Evolutionary conservation across 2,797 vertebrate genomes (phyloP).

Genomic region (Halcyon chelicuti): DNA sequence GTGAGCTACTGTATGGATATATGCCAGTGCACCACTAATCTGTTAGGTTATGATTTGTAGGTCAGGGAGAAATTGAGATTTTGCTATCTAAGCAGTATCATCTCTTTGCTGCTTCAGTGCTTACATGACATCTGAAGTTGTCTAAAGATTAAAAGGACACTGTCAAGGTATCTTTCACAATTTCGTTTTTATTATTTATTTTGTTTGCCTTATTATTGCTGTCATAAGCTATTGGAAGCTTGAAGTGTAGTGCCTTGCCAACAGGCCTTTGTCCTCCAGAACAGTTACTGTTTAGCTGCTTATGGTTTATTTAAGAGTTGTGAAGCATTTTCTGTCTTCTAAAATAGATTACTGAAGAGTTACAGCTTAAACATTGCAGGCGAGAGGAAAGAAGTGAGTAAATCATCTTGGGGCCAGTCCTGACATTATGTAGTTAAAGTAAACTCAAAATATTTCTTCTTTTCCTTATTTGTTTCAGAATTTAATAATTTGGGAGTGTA

Average conservation of each 20-base stretch:
- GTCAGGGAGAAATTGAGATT: slow-evolving; percentile 50
- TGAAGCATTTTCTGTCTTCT: slow-evolving; percentile 10
- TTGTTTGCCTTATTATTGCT: slow-evolving; percentile 20
- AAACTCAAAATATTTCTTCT: neutral
- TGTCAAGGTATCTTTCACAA: slow-evolving; percentile 8
- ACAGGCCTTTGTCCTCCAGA: neutral
- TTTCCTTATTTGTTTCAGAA: neutral
- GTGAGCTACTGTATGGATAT: neutral
- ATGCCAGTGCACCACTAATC: neutral
- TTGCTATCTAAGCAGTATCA: slow-evolving; percentile 43
- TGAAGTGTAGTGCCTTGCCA: neutral
- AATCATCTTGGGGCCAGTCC: neutral
- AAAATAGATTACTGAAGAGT: slow-evolving; percentile 3
- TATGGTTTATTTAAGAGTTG: slow-evolving; percentile 24
- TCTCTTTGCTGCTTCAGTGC: slow-evolving; percentile 50
- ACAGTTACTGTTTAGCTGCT: neutral
- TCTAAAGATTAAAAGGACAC: slow-evolving; percentile 43
- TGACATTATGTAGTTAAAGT: neutral
- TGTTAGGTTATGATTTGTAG: slow-evolving; percentile 36
- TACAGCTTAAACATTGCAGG: neutral
- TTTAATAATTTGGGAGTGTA: neutral
- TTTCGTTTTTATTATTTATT: slow-evolving; percentile 35
- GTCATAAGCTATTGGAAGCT: neutral
- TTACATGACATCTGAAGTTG: slow-evolving; percentile 30
- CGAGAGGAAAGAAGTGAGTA: neutral